Conservation (phyloP, 2,888 invertebrate genomes). For the Plagiodera versicolora region DNA sequence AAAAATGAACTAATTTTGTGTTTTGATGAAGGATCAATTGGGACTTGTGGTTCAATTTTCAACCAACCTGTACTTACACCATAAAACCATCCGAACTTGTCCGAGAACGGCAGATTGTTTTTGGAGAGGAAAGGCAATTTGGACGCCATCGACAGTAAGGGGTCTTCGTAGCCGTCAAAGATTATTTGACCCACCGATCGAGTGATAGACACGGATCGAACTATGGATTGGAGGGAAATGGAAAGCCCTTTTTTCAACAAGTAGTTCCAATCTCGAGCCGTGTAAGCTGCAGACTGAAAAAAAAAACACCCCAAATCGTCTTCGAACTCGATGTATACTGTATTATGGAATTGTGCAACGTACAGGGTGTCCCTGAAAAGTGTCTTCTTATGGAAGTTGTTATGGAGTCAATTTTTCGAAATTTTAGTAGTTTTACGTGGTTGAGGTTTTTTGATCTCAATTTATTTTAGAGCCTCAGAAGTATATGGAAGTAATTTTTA, state of each 20-base stretch:
- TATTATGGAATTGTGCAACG: too few relatives aligned
- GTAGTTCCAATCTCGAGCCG: constrained; percentile 62
- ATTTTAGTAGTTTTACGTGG: too few relatives aligned
- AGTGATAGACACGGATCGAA: constrained; percentile 61
- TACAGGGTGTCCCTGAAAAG: too few relatives aligned
- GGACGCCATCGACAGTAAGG: constrained; percentile 67
- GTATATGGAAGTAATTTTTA: too few relatives aligned
- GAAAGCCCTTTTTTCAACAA: constrained; percentile 64
- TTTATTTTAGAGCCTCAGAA: too few relatives aligned
- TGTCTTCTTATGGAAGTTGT: too few relatives aligned
- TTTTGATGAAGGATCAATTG: not conserved
- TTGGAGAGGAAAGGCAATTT: constrained; percentile 59
- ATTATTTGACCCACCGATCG: constrained; percentile 70
- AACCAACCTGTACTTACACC: constrained; percentile 54
- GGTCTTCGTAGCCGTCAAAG: constrained; percentile 80
- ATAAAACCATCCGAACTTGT: constrained; percentile 88
- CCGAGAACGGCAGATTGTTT: constrained; percentile 60
- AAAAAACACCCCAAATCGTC: not conserved
- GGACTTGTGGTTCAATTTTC: not conserved
- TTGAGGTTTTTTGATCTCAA: too few relatives aligned
- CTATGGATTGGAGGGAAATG: constrained; percentile 60
- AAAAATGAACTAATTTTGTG: too few relatives aligned
- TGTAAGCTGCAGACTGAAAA: constrained; percentile 62
- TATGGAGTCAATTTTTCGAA: too few relatives aligned
- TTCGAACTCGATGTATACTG: too few relatives aligned